Evolutionary conservation across 2,797 vertebrate genomes (phyloP).

Genomic region (Acipenser transmontanus): DNA sequence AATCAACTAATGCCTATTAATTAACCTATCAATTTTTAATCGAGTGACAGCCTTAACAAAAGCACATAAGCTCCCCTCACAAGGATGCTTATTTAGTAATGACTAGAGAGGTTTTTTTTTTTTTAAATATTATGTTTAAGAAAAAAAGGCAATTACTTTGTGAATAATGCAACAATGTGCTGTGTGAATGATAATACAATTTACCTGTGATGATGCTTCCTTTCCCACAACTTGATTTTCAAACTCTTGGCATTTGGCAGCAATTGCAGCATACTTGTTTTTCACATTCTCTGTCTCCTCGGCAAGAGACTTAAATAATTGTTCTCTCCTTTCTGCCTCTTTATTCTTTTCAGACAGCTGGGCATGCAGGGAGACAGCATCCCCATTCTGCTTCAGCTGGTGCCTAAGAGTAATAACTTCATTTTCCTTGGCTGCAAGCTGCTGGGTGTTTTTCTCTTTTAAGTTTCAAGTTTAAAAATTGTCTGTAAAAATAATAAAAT

Average conservation of each 20-base stretch:
- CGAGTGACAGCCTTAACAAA: too few species aligned
- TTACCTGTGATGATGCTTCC: slow-evolving; percentile 35
- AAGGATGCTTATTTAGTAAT: too few species aligned
- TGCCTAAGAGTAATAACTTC: slow-evolving; percentile 73
- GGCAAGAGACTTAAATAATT: slow-evolving; percentile 58
- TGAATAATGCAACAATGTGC: background rate
- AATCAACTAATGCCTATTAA: too few species aligned
- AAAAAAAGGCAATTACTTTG: slow-evolving; percentile 2
- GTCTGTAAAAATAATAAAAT: slow-evolving; percentile 57
- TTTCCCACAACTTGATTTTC: slow-evolving; percentile 49
- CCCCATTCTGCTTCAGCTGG: slow-evolving; percentile 49
- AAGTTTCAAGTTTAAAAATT: slow-evolving; percentile 83
- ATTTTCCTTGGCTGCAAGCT: slow-evolving; percentile 74
- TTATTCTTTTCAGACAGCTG: slow-evolving; percentile 74
- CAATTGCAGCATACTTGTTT: slow-evolving; percentile 58
- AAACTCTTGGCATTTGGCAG: slow-evolving; percentile 62
- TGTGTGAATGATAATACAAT: background rate
- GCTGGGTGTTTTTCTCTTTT: slow-evolving; percentile 67
- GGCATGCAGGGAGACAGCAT: slow-evolving; percentile 55
- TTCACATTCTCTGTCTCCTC: slow-evolving; percentile 75
- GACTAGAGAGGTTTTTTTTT: too few species aligned
- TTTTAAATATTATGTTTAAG: slow-evolving; percentile 12
- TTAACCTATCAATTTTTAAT: too few species aligned
- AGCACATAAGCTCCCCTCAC: too few species aligned
- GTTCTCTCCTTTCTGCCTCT: slow-evolving; percentile 67